Evolutionary conservation across 2,797 vertebrate species (phyloP), one percentile per base, ranked within the genome.

Genomic region (Enteromius mattozi): DNA sequence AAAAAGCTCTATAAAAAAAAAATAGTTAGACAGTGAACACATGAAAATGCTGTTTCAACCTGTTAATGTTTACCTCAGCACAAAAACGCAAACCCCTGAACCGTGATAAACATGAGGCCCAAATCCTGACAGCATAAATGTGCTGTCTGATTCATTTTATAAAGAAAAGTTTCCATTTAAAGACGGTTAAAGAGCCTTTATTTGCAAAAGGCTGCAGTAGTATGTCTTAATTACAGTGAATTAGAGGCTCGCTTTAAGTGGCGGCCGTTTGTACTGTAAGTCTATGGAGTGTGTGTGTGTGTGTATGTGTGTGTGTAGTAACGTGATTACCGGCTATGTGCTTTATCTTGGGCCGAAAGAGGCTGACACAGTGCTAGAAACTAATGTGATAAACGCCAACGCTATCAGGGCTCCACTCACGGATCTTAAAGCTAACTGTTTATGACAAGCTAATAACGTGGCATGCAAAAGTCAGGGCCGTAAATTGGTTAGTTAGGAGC

Each of bases 391-490:
- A 99, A 99, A 97, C 97, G 94, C 96, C 96, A 96, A 95, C 96
- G 96, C 96, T 96, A 96, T 97, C 94, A 95, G 91, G 90, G 92
- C 94, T 95, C 94, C 96, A 94, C 94, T 95, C 94, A 88, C 91
- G 94, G 95, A 96, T 95, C 96, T 97, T 96, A 95, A 95, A 96
- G 94, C 96, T 98, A 99, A 99, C 95, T 95, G 95, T 96, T 99
- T 99, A 99, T 99, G 98, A 99, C 98, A 99, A 99, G 97, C 96
- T 97, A 99, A 99, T 99, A 99, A 99, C 93, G 95, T 95, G 93
- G 94, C 95, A 96, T 96, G 96, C 96, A 96, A 97, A 97, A 95
- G 95, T 95, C 96, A 95, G 96, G 96, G 93, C 96, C 94, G 96
- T 96, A 99, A 98, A 99, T 97, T 97, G 97, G 96, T 99, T 99